Percentiles rank a stretch among this genome's conserved stretches.
Conservation (phyloP, 2,113 vertebrate species). For the Siniperca chuatsi region DNA sequence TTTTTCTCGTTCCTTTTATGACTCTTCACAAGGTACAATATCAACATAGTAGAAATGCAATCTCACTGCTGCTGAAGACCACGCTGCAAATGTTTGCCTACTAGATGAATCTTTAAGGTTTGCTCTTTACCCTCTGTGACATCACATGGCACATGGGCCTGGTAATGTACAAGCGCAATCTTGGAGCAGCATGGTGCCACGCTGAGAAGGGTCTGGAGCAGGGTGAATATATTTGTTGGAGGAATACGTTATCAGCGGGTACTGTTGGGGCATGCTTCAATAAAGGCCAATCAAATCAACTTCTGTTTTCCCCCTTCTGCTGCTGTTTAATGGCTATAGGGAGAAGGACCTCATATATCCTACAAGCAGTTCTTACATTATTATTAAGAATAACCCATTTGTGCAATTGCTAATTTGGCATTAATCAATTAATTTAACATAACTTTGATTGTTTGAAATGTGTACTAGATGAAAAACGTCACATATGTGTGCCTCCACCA, state of each 20-base stretch:
- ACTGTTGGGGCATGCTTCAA: background rate
- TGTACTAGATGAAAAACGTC: background rate
- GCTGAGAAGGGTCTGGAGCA: slow-evolving; percentile 5
- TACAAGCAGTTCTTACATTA: background rate
- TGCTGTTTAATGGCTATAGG: background rate
- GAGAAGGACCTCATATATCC: background rate
- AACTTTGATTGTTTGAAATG: slow-evolving; percentile 10
- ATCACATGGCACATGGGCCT: background rate
- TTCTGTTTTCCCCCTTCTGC: background rate
- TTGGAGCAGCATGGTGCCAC: background rate
- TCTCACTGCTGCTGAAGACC: slow-evolving; percentile 26
- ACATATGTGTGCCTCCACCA: background rate
- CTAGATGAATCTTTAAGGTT: slow-evolving; percentile 10
- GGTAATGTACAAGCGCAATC: background rate
- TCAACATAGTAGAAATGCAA: slow-evolving; percentile 29
- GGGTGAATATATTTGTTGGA: slow-evolving; percentile 5
- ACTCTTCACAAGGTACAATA: slow-evolving; percentile 24
- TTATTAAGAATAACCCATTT: background rate
- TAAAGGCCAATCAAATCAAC: slow-evolving; percentile 5
- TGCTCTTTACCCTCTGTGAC: slow-evolving; percentile 15
- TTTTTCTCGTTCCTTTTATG: slow-evolving; percentile 34
- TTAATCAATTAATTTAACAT: background rate
- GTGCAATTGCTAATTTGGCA: background rate
- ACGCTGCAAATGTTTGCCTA: slow-evolving; percentile 13
- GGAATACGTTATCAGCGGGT: slow-evolving; percentile 9